These are phyloP conservation scores for Andrena hattorfiana DNA, from an alignment of 2,888 invertebrate species.

Conservation along the genomic window DNA sequence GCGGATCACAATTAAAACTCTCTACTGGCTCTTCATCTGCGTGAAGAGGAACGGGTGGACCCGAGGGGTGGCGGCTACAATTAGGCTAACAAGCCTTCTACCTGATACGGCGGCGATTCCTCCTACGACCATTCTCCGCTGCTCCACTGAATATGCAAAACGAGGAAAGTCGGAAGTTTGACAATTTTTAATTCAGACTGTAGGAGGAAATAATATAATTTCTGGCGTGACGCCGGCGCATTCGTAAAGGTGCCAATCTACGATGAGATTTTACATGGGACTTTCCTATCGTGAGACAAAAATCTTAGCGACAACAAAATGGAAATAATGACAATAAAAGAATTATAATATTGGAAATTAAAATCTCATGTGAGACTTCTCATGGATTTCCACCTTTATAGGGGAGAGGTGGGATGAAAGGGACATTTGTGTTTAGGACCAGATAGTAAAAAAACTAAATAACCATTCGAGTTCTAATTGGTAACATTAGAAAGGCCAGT, in stretches of 20 bases:
- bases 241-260: background rate
- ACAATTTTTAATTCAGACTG: conserved; percentile 27
- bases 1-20: conserved; percentile 72
- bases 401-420: too few relatives aligned
- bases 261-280: too few relatives aligned
- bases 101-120: conserved; percentile 49
- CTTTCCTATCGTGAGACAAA: too few relatives aligned
- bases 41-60: conserved; percentile 20
- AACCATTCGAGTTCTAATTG: too few relatives aligned
- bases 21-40: conserved; percentile 43
- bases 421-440: too few relatives aligned
- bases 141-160: background rate
- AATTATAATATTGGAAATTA: too few relatives aligned
- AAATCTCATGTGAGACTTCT: too few relatives aligned
- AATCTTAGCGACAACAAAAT: too few relatives aligned
- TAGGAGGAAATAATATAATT: background rate
- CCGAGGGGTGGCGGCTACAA: conserved; percentile 21
- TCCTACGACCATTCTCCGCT: conserved; percentile 3
- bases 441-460: too few relatives aligned
- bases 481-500: too few relatives aligned
- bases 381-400: too few relatives aligned
- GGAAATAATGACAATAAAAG: too few relatives aligned
- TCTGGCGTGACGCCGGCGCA: background rate
- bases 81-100: conserved; percentile 57
- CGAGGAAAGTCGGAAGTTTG: conserved; percentile 15